Base-by-base conservation (phyloP, 2,888 invertebrate species). In the Drosophila multiciliata region DNA sequence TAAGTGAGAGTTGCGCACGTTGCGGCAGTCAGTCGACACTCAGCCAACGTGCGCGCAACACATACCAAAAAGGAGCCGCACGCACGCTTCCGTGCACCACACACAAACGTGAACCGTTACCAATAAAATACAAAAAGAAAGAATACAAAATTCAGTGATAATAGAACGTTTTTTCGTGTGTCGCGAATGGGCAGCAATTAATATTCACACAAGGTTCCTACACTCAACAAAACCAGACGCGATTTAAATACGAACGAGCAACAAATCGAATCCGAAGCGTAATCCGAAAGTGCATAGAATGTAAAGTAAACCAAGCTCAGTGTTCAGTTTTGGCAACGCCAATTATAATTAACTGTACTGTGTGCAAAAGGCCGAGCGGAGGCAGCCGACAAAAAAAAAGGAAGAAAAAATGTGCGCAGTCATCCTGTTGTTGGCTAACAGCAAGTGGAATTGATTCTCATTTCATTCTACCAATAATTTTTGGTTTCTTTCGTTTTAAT, bases 11-110 rank as follows among this genome's bases (percentile, higher is more conserved):
- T 33, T 88, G 81, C 86, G 90, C 85, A 89, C 88, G 86, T 77
- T 89, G 78, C 78, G 86, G 72, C 88, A 86, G 87, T 90, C 88
- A 86, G 87, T 85, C 90, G 88, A 85, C 86, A 89, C 69, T 82
- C 73, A 85, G 86, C 80, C 65, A 87, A 61, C 85, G 89, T 86
- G 85, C 83, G 89, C 87, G 82, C 69, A 54, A 78, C 68, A 71
- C 71, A 71, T 38, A 70, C 52, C 38, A 58, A 38, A 29, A 40
- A 49, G 57, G 49, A 64, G 72, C 48, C 76, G 76, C 61, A 61
- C 66, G 67, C 64, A 50, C 65, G 53, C 54, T 48, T 61, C 40
- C 66, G 49, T 40, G 17, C 53, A 50, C 29, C 45, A 57, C 60
- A 53, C 49, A 67, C 48, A 83, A 83, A 75, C 82, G 75, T 78